Evolutionary conservation across 2,113 vertebrate species (phyloP).

Genomic region (Forbesichthys papilliferus): DNA sequence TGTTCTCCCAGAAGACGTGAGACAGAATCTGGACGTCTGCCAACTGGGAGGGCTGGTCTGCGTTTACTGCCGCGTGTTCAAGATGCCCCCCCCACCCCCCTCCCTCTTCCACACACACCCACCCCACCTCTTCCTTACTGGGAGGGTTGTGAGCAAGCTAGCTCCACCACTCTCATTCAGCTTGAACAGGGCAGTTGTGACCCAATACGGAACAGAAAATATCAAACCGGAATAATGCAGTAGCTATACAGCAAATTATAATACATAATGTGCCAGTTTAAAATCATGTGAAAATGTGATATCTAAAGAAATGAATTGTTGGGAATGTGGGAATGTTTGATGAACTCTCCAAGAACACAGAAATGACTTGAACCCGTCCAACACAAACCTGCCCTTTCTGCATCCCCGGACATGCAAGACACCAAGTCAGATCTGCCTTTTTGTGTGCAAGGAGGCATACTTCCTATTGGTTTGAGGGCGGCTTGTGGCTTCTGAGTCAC

Average conservation of each 20-base stretch:
- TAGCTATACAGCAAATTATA: no score
- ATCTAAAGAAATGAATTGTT: no score
- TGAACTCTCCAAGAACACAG: no score
- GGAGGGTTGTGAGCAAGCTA: conserved; percentile 70
- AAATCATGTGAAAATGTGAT: no score
- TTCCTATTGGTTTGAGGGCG: conserved; percentile 50
- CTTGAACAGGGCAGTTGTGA: conserved; percentile 29
- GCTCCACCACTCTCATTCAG: conserved; percentile 77
- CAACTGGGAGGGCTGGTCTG: conserved; percentile 79
- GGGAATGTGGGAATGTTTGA: no score
- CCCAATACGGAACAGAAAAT: no score
- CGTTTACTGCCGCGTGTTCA: conserved; percentile 92
- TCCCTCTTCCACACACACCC: conserved; percentile 49
- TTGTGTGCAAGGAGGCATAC: conserved; percentile 57
- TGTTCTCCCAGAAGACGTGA: conserved; percentile 99
- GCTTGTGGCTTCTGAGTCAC: conserved; percentile 2
- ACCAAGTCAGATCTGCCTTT: conserved; percentile 21
- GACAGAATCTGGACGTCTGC: conserved; percentile 97
- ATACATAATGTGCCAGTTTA: no score
- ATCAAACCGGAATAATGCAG: no score
- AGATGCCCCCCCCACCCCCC: conserved; percentile 86
- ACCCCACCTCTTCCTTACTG: conserved; percentile 55
- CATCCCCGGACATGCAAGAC: no score
- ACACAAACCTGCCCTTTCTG: no score
- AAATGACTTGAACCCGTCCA: no score